phyloP scores from a whole-genome alignment of 1,140 invertebrate species.

The Belonocnema kinseyi region DNA sequence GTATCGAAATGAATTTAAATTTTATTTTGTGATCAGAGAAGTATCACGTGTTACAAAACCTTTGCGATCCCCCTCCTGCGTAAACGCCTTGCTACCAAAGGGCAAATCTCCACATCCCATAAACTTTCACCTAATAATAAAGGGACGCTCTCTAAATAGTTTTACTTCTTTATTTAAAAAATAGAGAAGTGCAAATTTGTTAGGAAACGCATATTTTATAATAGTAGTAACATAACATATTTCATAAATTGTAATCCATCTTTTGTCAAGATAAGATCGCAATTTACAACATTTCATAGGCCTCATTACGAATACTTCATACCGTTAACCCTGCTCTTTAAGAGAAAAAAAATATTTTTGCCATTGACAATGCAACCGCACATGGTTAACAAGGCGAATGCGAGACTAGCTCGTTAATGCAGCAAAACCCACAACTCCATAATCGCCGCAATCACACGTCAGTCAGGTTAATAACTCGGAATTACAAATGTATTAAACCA shows the following conservation, averaged over 20 bases:
- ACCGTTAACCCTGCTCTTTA: constrained; percentile 6
- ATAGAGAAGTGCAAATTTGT: too few species aligned
- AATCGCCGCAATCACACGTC: constrained; percentile 58
- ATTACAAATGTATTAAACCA: constrained; percentile 63
- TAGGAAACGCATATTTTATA: too few species aligned
- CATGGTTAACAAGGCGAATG: constrained; percentile 15
- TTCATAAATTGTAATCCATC: not conserved
- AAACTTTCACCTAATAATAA: too few species aligned
- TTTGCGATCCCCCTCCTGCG: too few species aligned
- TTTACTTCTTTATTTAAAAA: too few species aligned
- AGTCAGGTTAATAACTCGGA: constrained; percentile 60
- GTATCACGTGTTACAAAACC: too few species aligned
- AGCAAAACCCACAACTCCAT: constrained; percentile 56
- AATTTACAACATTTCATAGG: not conserved
- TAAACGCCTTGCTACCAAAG: too few species aligned
- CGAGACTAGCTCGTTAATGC: constrained; percentile 54
- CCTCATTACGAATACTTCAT: not conserved
- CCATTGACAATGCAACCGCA: constrained; percentile 1
- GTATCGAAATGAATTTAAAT: too few species aligned
- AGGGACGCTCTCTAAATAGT: too few species aligned
- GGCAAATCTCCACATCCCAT: too few species aligned
- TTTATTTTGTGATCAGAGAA: too few species aligned
- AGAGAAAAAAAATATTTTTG: not conserved
- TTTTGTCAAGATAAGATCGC: not conserved
- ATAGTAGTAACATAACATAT: not conserved